These are phyloP conservation scores for Cacoxenus indagator DNA, from an alignment of 2,888 invertebrate genomes.

Conservation along the genomic window DNA sequence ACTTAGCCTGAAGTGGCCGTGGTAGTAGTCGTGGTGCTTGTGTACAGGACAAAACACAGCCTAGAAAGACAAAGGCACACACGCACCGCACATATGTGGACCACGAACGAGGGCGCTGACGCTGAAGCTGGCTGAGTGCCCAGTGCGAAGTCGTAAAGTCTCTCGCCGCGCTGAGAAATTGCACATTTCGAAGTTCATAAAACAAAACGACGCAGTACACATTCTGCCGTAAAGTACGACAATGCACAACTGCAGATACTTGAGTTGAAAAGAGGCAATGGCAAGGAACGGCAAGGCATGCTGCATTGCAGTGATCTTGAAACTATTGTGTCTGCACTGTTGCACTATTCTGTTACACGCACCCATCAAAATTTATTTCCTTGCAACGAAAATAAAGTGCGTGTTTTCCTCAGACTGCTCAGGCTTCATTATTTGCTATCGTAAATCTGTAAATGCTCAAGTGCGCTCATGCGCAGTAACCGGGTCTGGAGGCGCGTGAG, in stretches of 20 bases:
- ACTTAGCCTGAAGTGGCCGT: slow-evolving; percentile 20
- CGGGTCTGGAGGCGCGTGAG: neutral
- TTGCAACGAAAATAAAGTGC: slow-evolving; percentile 53
- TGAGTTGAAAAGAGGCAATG: neutral
- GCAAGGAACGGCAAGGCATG: neutral
- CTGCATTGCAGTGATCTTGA: slow-evolving; percentile 53
- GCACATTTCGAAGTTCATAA: slow-evolving; percentile 62
- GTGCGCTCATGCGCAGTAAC: neutral
- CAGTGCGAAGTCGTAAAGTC: slow-evolving; percentile 51
- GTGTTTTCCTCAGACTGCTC: slow-evolving; percentile 24
- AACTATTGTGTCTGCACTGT: slow-evolving; percentile 33
- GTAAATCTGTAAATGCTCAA: slow-evolving; percentile 56
- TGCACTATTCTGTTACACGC: neutral
- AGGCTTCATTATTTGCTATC: slow-evolving; percentile 29
- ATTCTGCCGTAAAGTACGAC: neutral
- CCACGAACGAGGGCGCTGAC: neutral
- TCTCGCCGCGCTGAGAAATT: slow-evolving; percentile 45
- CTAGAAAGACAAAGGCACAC: neutral
- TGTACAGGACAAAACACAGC: neutral
- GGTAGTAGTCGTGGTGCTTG: neutral
- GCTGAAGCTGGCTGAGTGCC: neutral
- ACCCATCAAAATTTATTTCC: slow-evolving; percentile 5
- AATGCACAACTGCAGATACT: slow-evolving; percentile 5
- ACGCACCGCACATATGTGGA: slow-evolving; percentile 5
- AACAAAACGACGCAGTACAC: slow-evolving; percentile 26